Conservation (phyloP, 64 coral and sea anemone species). For the Montipora capricornis region DNA sequence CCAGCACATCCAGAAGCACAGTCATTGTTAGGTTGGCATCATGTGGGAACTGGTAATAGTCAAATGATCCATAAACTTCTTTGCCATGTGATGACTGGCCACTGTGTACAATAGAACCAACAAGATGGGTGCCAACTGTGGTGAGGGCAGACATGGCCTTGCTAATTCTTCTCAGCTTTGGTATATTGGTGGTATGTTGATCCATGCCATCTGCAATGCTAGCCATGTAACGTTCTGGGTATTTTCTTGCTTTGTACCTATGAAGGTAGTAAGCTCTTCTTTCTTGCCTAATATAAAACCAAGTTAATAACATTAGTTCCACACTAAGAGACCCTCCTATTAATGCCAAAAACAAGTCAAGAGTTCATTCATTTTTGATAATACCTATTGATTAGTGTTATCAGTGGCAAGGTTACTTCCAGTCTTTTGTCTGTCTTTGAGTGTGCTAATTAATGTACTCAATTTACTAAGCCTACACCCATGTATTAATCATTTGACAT, state of each 20-base stretch:
- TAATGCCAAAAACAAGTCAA: not conserved
- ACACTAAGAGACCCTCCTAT: not conserved
- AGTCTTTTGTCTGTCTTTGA: not conserved
- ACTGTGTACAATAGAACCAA: constrained; percentile 32
- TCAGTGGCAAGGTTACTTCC: not conserved
- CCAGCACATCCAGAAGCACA: constrained; percentile 31
- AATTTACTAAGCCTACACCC: no score
- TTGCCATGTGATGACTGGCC: constrained; percentile 49
- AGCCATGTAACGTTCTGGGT: not conserved
- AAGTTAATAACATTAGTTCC: not conserved
- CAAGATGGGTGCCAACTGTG: not conserved
- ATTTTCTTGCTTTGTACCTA: not conserved
- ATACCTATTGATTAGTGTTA: not conserved
- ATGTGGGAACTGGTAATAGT: constrained; percentile 71
- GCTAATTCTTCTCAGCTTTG: not conserved
- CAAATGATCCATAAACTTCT: constrained; percentile 68
- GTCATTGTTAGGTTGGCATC: constrained; percentile 53
- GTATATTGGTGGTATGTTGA: constrained; percentile 23
- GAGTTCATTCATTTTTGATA: not conserved
- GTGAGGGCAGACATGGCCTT: not conserved
- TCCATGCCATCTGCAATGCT: constrained; percentile 58
- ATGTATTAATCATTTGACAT: no score
- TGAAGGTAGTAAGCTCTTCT: constrained; percentile 21
- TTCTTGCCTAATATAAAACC: constrained; percentile 30
- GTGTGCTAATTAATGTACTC: not conserved